phyloP scores from a whole-genome alignment of 1,140 invertebrate species.

The Dinoponera quadriceps region DNA sequence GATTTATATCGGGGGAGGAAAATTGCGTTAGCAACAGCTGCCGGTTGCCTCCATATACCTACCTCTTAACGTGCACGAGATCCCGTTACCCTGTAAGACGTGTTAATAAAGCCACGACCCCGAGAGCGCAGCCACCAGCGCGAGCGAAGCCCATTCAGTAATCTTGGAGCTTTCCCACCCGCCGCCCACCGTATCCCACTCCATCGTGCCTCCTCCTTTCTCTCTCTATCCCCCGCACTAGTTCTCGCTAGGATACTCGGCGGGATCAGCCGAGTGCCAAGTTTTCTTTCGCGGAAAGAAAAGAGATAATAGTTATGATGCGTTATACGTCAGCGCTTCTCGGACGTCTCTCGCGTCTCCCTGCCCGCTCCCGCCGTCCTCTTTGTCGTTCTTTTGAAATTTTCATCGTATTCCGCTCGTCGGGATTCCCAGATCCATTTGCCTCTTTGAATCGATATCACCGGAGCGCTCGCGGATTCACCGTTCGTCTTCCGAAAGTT shows the following conservation, averaged over 20 bases:
- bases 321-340: constrained; percentile 54
- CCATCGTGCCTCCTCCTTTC: neutral
- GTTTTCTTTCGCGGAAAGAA: constrained; percentile 63
- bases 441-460: constrained; percentile 34
- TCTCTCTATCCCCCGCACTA: constrained; percentile 12
- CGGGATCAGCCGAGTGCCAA: constrained; percentile 59
- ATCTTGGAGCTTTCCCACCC: constrained; percentile 52
- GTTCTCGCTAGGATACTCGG: constrained; percentile 33
- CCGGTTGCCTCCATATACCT: constrained; percentile 68
- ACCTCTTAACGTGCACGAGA: constrained; percentile 69
- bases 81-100: constrained; percentile 73
- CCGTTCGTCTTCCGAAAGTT: constrained; percentile 30
- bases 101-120: constrained; percentile 76
- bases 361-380: neutral
- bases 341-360: constrained; percentile 33
- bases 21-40: constrained; percentile 80
- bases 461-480: neutral
- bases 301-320: constrained; percentile 58
- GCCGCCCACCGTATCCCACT: neutral
- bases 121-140: constrained; percentile 39
- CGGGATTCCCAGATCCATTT: constrained; percentile 18
- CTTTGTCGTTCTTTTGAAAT: constrained; percentile 27
- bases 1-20: constrained; percentile 77
- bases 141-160: constrained; percentile 60
- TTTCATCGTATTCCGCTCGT: constrained; percentile 39